phyloP scores from a whole-genome alignment of 2,113 vertebrate species.

The Crypturellus undulatus region DNA sequence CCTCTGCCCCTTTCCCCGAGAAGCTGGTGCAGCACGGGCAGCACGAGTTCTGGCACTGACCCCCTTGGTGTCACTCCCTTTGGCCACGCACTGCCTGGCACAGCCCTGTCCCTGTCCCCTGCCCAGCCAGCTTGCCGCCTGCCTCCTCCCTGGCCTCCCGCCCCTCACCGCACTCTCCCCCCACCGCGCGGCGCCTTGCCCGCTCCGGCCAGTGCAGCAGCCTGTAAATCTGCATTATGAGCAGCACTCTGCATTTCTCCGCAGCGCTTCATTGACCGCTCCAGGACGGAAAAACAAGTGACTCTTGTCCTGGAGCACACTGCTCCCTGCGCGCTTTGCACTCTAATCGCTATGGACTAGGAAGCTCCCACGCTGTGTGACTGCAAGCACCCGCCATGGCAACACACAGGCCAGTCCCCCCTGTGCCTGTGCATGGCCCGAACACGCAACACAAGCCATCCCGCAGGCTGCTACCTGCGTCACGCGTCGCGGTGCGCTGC shows the following conservation, averaged over 20 bases:
- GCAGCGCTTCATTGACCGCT: not conserved
- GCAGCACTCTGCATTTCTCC: not conserved
- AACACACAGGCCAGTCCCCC: not conserved
- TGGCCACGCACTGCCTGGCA: not conserved
- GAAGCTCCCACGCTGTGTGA: not conserved
- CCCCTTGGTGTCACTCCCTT: not conserved
- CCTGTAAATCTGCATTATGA: not conserved
- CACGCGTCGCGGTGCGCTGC: accelerated
- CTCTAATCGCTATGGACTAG: not conserved
- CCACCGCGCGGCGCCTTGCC: not conserved
- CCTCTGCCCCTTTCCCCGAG: not conserved
- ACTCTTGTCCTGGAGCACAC: not conserved
- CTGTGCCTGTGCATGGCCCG: accelerated
- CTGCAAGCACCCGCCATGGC: not conserved
- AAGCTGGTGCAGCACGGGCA: accelerated
- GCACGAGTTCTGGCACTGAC: accelerated
- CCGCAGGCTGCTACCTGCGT: accelerated
- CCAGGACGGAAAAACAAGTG: not conserved
- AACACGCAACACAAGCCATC: accelerated
- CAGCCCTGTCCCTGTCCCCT: not conserved
- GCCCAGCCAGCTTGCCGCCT: too few relatives aligned
- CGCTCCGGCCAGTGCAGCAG: accelerated
- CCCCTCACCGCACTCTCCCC: accelerated
- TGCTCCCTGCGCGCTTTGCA: not conserved
- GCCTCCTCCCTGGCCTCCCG: not conserved